Conservation (phyloP, 2,113 vertebrate genomes). For the Myrmecobius fasciatus region DNA sequence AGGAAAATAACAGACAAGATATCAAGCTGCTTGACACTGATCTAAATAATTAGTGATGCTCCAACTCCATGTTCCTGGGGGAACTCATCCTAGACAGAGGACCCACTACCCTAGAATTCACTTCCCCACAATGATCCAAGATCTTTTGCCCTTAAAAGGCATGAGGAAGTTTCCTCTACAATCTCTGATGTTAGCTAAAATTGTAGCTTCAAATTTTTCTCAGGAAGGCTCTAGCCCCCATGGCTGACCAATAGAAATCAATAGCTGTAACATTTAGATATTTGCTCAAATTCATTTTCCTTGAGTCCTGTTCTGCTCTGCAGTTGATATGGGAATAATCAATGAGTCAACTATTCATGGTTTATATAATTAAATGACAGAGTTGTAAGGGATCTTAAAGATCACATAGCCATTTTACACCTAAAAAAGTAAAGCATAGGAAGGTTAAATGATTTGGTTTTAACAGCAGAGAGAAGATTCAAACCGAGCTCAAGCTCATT, state of each 20-base stretch:
- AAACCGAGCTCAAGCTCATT: constrained; percentile 22
- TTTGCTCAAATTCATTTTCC: constrained; percentile 44
- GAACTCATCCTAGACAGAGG: background rate
- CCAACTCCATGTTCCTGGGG: background rate
- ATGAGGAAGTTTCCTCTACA: background rate
- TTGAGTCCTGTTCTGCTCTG: constrained; percentile 43
- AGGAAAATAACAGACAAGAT: background rate
- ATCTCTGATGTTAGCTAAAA: background rate
- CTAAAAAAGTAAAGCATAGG: constrained; percentile 45
- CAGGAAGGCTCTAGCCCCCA: background rate
- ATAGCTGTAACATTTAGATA: constrained; percentile 45
- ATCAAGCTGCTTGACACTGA: background rate
- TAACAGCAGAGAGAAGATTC: background rate
- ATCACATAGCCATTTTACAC: constrained; percentile 42
- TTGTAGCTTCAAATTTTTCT: background rate
- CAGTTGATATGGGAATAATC: constrained; percentile 46
- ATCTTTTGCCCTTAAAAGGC: background rate
- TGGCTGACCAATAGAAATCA: background rate
- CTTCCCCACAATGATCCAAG: background rate
- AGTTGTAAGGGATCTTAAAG: background rate
- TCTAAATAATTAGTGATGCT: background rate
- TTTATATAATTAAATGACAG: constrained; percentile 30
- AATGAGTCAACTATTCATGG: constrained; percentile 1
- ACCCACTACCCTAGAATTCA: background rate
- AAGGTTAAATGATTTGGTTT: constrained; percentile 36